A percentile compares a stretch with the other conserved stretches of the same genome.
Evolutionary conservation across 2,797 vertebrate species (phyloP).

Genomic region (Cuculus canorus): DNA sequence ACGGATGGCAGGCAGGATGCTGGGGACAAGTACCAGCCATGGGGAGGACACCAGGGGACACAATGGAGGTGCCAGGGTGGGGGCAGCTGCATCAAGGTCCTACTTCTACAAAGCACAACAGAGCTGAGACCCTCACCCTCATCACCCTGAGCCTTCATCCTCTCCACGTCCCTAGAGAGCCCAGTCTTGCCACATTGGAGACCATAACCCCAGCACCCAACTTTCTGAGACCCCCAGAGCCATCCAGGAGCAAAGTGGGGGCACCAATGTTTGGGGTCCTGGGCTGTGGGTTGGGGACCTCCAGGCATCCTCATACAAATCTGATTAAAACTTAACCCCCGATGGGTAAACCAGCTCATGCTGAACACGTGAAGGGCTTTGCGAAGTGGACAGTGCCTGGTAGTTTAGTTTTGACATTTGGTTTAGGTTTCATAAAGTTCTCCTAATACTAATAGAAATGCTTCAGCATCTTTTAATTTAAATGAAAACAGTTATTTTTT

Average conservation of each 20-base stretch:
- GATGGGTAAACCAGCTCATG: accelerated
- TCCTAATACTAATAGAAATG: conserved; percentile 26
- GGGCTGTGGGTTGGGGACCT: too few species aligned
- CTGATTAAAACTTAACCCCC: background rate
- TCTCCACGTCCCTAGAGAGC: background rate
- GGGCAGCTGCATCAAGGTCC: background rate
- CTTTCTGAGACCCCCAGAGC: background rate
- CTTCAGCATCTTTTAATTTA: conserved; percentile 34
- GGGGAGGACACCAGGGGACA: background rate
- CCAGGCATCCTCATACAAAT: background rate
- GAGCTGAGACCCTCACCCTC: background rate
- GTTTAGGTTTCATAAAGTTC: conserved; percentile 33
- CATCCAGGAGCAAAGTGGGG: background rate
- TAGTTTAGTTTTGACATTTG: background rate
- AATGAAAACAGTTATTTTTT: conserved; percentile 38
- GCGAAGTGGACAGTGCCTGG: accelerated
- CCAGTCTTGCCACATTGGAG: background rate
- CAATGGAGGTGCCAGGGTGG: background rate
- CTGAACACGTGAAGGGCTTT: background rate
- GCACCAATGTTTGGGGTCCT: accelerated
- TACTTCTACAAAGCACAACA: background rate
- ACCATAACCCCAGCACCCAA: background rate
- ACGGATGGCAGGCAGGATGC: accelerated
- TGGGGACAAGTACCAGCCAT: background rate
- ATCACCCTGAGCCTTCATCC: background rate